These are phyloP conservation scores for Rattus rattus DNA, from an alignment of 2,113 vertebrate species.

Conservation along the genomic window DNA sequence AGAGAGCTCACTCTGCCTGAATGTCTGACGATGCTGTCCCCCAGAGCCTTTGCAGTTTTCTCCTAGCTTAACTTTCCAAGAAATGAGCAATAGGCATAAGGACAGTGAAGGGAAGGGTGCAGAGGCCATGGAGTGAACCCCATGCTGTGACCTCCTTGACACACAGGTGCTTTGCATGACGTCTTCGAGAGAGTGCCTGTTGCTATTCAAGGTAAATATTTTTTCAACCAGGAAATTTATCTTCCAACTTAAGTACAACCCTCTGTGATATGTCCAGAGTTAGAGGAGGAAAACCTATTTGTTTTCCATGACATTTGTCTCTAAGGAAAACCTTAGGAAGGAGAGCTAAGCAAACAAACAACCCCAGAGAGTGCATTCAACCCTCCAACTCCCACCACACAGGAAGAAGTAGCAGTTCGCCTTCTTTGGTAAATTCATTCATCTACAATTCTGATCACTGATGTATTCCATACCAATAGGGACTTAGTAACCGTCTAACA, in stretches of 20 bases:
- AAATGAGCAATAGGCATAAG: not conserved
- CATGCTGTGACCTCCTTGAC: not conserved
- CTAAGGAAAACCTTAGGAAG: conserved; percentile 6
- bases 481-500: not conserved
- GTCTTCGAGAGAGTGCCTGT: not conserved
- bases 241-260: not conserved
- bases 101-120: rapidly evolving
- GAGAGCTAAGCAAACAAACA: not conserved
- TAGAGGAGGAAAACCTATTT: not conserved
- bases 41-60: not conserved
- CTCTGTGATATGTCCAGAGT: not conserved
- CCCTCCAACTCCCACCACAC: not conserved
- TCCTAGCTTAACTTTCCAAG: not conserved
- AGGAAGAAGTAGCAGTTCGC: not conserved
- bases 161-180: not conserved
- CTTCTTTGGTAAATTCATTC: conserved; percentile 11
- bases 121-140: not conserved
- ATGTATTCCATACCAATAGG: not conserved
- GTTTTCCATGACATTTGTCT: conserved; percentile 34
- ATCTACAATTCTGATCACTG: not conserved
- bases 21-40: not conserved
- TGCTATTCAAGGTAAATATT: conserved; percentile 46
- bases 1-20: rapidly evolving
- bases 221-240: not conserved
- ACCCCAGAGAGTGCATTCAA: not conserved